Conservation (phyloP, 1,140 invertebrate genomes). For the Nephila pilipes region DNA sequence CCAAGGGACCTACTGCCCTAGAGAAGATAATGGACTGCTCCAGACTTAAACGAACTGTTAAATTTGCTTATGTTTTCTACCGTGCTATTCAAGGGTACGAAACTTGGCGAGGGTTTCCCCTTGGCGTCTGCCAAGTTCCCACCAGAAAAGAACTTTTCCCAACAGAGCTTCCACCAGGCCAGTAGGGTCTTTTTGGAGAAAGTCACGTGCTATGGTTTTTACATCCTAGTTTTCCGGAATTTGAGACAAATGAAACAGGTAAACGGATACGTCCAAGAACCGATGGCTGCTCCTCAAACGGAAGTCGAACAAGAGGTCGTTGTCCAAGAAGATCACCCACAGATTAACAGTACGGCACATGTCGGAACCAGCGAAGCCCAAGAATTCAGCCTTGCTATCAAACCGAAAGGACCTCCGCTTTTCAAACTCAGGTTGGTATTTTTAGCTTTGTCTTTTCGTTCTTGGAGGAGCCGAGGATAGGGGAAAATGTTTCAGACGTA, state of each 20-base stretch:
- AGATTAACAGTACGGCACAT: slow-evolving; percentile 21
- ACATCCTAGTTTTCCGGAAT: slow-evolving; percentile 37
- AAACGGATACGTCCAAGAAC: slow-evolving; percentile 71
- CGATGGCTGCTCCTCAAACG: slow-evolving; percentile 41
- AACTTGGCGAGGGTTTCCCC: neutral
- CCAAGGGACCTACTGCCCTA: slow-evolving; percentile 19
- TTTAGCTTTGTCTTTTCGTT: slow-evolving; percentile 53
- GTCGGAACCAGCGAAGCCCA: slow-evolving; percentile 2
- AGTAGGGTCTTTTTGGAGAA: slow-evolving; percentile 9
- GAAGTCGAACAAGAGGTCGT: slow-evolving; percentile 20
- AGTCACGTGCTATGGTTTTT: slow-evolving; percentile 53
- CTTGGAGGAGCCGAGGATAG: neutral
- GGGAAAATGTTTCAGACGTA: neutral
- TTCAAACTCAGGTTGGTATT: slow-evolving; percentile 67
- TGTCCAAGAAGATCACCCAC: neutral
- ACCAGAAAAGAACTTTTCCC: slow-evolving; percentile 20
- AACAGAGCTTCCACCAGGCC: slow-evolving; percentile 30
- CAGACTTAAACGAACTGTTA: slow-evolving; percentile 49
- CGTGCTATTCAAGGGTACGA: slow-evolving; percentile 44
- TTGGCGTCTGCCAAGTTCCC: slow-evolving; percentile 44
- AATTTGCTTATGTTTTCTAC: slow-evolving; percentile 43
- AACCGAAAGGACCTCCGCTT: slow-evolving; percentile 70
- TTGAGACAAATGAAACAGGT: slow-evolving; percentile 24
- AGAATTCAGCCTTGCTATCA: slow-evolving; percentile 67
- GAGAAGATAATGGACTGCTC: slow-evolving; percentile 42